Conservation (phyloP, 2,888 invertebrate species). For the Drosophila paramelanica region DNA sequence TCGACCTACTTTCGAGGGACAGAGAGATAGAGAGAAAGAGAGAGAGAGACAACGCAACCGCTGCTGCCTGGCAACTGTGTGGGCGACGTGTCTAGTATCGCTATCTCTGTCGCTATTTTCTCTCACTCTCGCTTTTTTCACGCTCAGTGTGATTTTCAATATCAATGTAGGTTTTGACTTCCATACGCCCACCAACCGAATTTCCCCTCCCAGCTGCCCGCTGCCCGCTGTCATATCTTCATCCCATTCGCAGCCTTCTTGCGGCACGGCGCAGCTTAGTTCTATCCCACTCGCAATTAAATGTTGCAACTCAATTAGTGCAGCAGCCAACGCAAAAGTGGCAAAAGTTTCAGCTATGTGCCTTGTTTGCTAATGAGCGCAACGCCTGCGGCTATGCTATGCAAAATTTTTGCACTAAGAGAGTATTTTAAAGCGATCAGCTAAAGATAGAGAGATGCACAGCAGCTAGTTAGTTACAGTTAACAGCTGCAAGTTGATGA, state of each 20-base stretch:
- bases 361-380: slow-evolving; percentile 38
- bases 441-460: neutral
- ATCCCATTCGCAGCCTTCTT: slow-evolving; percentile 21
- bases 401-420: slow-evolving; percentile 11
- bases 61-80: slow-evolving; percentile 49
- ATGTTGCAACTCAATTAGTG: slow-evolving; percentile 70
- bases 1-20: no score
- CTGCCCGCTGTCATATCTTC: neutral
- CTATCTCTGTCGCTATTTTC: neutral
- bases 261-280: slow-evolving; percentile 37
- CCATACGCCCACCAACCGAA: neutral
- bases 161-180: slow-evolving; percentile 14
- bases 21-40: slow-evolving; percentile 8
- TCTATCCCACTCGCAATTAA: slow-evolving; percentile 47
- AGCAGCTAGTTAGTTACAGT: no score
- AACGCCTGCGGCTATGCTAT: slow-evolving; percentile 64
- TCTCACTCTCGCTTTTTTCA: neutral
- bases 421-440: neutral
- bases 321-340: slow-evolving; percentile 23
- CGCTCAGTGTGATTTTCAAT: neutral
- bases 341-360: slow-evolving; percentile 40
- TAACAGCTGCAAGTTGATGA: no score
- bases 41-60: slow-evolving; percentile 10
- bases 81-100: slow-evolving; percentile 28
- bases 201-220: no score